Conservation (phyloP, 2,888 invertebrate genomes). For the Seira sanloemensis region DNA sequence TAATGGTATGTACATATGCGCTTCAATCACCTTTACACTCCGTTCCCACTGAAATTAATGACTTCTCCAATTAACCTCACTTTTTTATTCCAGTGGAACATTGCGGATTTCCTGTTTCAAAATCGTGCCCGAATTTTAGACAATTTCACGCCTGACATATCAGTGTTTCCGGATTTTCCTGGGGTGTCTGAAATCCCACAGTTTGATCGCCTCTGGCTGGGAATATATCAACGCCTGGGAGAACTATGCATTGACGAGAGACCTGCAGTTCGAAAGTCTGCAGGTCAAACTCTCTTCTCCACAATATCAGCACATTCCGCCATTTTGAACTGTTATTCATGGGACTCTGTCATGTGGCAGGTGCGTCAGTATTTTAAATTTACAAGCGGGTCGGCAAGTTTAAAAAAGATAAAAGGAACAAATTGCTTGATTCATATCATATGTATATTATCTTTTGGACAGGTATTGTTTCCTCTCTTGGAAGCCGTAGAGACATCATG, state of each 20-base stretch:
- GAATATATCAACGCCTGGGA: constrained; percentile 90
- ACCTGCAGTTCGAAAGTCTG: constrained; percentile 97
- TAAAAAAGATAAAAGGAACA: too few relatives aligned
- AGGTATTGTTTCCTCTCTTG: constrained; percentile 94
- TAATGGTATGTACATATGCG: constrained; percentile 89
- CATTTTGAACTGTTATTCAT: constrained; percentile 89
- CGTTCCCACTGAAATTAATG: constrained; percentile 20
- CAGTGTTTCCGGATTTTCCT: constrained; percentile 89
- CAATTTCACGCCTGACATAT: constrained; percentile 83
- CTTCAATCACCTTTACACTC: too few relatives aligned
- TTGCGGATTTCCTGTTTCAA: constrained; percentile 97
- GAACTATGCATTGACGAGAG: constrained; percentile 95
- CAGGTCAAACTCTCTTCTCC: constrained; percentile 97
- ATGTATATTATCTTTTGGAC: too few relatives aligned
- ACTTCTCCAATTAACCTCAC: too few relatives aligned
- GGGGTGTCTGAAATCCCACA: constrained; percentile 89
- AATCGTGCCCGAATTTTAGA: constrained; percentile 90
- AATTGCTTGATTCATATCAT: too few relatives aligned
- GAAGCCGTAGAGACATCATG: constrained; percentile 88
- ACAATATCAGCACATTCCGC: constrained; percentile 97
- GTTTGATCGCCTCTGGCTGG: constrained; percentile 97
- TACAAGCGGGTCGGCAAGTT: constrained; percentile 3
- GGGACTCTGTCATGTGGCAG: constrained; percentile 96
- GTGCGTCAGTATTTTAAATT: constrained; percentile 74
- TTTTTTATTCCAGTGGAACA: constrained; percentile 90